Conservation (phyloP, 2,113 vertebrate species). For the Orycteropus afer region DNA sequence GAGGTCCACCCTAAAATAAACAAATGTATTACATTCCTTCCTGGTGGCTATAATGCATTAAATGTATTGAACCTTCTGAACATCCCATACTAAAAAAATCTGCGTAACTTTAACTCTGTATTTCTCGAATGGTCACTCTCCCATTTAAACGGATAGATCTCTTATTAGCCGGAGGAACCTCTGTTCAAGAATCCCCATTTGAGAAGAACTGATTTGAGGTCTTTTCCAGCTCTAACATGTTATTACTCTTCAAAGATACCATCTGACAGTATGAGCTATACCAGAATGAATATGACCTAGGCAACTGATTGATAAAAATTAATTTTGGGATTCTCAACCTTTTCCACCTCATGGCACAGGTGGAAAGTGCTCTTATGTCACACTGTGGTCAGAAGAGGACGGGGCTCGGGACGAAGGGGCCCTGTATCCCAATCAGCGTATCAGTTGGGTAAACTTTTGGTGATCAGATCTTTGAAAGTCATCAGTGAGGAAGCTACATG, state of each 20-base stretch:
- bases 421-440: neutral
- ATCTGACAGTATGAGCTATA: neutral
- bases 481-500: neutral
- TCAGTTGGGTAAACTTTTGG: neutral
- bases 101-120: neutral
- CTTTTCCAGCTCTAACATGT: conserved; percentile 9
- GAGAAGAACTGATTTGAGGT: neutral
- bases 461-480: conserved; percentile 13
- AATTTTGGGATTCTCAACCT: neutral
- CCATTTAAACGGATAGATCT: neutral
- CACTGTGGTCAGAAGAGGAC: neutral
- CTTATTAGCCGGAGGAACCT: neutral
- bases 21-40: neutral
- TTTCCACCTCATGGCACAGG: neutral
- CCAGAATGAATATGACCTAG: neutral
- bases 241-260: neutral
- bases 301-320: neutral
- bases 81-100: neutral
- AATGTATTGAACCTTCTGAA: neutral
- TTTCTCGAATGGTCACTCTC: neutral
- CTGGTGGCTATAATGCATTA: neutral
- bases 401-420: neutral
- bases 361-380: neutral
- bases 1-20: neutral
- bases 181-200: neutral